Evolutionary conservation across 2,113 vertebrate species (phyloP).

Genomic region (Athene noctua): DNA sequence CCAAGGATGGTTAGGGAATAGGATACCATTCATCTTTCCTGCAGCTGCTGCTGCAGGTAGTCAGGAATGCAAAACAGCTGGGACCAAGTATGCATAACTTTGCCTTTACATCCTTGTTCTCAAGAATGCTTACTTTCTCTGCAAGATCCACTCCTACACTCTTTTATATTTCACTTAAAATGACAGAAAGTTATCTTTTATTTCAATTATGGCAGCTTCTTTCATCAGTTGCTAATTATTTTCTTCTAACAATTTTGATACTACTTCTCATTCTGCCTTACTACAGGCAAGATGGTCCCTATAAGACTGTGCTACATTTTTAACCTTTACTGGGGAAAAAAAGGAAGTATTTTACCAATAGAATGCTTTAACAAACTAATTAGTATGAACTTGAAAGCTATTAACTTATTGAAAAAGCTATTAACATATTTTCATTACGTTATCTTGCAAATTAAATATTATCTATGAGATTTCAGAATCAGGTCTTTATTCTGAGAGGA

Average conservation of each 20-base stretch:
- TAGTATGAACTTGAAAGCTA: constrained; percentile 56
- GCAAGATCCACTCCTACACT: background rate
- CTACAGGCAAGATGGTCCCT: background rate
- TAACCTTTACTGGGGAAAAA: background rate
- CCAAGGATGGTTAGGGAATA: background rate
- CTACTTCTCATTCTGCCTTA: background rate
- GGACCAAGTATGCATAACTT: background rate
- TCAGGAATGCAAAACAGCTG: background rate
- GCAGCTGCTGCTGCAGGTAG: background rate
- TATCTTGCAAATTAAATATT: constrained; percentile 52
- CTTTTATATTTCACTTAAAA: background rate
- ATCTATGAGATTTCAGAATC: constrained; percentile 23
- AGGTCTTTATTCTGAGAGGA: constrained; percentile 37
- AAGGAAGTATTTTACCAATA: background rate
- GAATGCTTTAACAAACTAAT: constrained; percentile 58
- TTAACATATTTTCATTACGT: constrained; percentile 47
- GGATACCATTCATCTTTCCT: background rate
- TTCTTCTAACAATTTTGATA: background rate
- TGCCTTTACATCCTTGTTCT: background rate
- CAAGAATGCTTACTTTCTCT: background rate
- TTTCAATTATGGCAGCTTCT: background rate
- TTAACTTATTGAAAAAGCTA: constrained; percentile 60
- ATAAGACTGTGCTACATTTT: background rate
- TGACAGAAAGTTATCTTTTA: background rate
- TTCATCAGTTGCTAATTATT: background rate